These are phyloP conservation scores for Loris lydekkerianus DNA, from an alignment of 2,797 vertebrate genomes.

Conservation along the genomic window DNA sequence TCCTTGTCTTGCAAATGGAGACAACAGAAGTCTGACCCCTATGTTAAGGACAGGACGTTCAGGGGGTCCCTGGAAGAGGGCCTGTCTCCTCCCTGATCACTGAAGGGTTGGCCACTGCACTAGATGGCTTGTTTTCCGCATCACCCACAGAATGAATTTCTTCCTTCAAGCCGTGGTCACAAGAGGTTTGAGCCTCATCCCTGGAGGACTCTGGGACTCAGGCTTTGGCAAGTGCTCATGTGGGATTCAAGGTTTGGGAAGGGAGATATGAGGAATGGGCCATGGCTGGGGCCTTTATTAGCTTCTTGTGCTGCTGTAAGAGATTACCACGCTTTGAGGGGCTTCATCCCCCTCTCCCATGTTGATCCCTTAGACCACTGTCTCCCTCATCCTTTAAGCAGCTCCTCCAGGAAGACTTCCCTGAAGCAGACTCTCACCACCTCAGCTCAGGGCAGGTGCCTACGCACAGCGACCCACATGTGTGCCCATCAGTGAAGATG, in stretches of 20 bases:
- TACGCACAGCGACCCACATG: fast-evolving
- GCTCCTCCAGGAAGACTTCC: background rate
- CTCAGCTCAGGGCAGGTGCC: background rate
- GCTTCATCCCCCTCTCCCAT: fast-evolving
- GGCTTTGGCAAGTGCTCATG: background rate
- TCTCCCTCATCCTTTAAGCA: background rate
- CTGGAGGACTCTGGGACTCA: background rate
- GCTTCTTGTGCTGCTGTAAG: background rate
- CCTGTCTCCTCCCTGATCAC: fast-evolving
- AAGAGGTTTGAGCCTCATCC: background rate
- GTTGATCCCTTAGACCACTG: fast-evolving
- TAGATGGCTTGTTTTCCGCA: background rate
- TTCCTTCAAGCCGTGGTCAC: background rate
- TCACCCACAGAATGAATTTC: too few relatives aligned
- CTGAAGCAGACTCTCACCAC: background rate
- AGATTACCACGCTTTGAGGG: background rate
- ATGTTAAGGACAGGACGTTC: background rate
- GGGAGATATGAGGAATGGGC: background rate
- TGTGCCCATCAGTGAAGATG: background rate
- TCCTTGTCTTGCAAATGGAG: background rate
- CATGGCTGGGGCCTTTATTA: background rate
- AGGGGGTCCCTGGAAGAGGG: background rate
- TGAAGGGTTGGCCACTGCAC: background rate
- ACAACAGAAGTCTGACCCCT: background rate
- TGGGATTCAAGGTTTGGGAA: background rate